Evolutionary conservation across 35 echinoderm and acorn worm species (phyloP).

Genomic region (Patiria miniata): DNA sequence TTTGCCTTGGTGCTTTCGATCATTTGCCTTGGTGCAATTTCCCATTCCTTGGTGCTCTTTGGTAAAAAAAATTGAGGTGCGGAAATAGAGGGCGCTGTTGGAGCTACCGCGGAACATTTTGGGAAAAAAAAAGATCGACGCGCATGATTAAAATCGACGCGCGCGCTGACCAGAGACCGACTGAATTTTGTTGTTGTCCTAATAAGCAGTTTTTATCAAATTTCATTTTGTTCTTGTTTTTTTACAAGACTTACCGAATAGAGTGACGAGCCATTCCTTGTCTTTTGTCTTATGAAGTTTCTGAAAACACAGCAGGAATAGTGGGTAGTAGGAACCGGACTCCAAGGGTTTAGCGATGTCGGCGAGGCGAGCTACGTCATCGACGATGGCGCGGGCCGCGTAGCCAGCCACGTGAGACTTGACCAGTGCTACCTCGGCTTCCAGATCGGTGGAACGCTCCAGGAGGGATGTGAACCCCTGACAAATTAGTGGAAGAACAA

Average conservation of each 20-base stretch:
- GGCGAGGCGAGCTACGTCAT: conserved; percentile 66
- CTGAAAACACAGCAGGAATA: conserved; percentile 93
- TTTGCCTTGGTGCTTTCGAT: too few relatives aligned
- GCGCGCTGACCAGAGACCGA: too few relatives aligned
- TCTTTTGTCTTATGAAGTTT: conserved; percentile 75
- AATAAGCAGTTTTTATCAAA: too few relatives aligned
- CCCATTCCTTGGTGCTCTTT: too few relatives aligned
- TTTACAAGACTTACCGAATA: conserved; percentile 33
- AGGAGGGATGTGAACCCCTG: conserved; percentile 85
- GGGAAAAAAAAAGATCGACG: too few relatives aligned
- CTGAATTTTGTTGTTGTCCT: too few relatives aligned
- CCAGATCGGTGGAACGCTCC: conserved; percentile 72
- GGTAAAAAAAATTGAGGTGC: too few relatives aligned
- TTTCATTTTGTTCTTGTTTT: too few relatives aligned
- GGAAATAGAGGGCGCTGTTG: too few relatives aligned
- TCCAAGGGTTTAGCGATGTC: conserved; percentile 80
- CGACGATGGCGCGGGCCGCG: conserved; percentile 69
- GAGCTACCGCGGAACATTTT: too few relatives aligned
- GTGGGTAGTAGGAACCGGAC: conserved; percentile 88
- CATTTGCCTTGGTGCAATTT: too few relatives aligned
- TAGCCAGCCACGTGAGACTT: conserved; percentile 84
- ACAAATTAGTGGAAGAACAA: neutral
- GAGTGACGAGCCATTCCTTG: conserved; percentile 69
- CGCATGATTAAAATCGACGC: too few relatives aligned
- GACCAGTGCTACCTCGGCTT: conserved; percentile 77